Percentiles rank a stretch among this genome's conserved stretches.
Evolutionary conservation across 2,797 vertebrate genomes (phyloP).

Genomic region (Morelia viridis): DNA sequence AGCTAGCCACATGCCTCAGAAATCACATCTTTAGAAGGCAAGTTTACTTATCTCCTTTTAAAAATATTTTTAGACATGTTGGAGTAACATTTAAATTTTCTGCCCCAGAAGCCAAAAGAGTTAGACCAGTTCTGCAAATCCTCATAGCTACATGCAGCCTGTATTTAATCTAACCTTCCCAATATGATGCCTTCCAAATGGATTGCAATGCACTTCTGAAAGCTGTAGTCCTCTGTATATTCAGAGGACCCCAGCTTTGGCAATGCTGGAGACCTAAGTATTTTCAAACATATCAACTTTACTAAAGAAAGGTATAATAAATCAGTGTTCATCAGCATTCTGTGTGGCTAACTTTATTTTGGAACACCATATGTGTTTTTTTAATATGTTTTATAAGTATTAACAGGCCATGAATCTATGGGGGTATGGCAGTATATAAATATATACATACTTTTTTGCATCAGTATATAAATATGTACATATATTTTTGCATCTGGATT

Average conservation of each 20-base stretch:
- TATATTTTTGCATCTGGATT: neutral
- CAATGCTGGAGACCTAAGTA: neutral
- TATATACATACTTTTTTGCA: neutral
- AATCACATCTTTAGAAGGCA: neutral
- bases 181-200: neutral
- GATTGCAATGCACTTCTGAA: neutral
- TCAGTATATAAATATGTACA: neutral
- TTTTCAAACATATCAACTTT: neutral
- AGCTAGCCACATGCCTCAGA: neutral
- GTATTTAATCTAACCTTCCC: neutral
- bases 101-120: neutral
- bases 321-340: neutral
- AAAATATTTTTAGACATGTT: neutral
- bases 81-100: neutral
- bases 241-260: neutral
- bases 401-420: neutral
- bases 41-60: neutral
- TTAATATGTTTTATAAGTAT: neutral
- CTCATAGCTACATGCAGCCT: no score
- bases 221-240: neutral
- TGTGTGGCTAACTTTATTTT: neutral
- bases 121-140: neutral
- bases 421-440: neutral
- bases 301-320: neutral
- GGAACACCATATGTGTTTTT: neutral